These are phyloP conservation scores for Arenaria interpres DNA, from an alignment of 2,113 vertebrate genomes.

Conservation along the genomic window DNA sequence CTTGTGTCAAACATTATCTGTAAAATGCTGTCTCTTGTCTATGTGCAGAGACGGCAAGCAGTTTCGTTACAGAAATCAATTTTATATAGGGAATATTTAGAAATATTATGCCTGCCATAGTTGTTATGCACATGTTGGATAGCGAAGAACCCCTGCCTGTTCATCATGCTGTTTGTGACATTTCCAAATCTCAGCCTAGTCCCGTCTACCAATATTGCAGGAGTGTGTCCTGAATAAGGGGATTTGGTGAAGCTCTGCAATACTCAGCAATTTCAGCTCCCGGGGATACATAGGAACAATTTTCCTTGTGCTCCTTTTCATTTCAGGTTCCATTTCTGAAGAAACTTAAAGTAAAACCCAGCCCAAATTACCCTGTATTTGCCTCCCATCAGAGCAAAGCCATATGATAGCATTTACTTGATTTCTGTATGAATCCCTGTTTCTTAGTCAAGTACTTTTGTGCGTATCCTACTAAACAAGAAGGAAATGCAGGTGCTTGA, in stretches of 20 bases:
- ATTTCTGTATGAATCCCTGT: not conserved
- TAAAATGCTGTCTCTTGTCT: not conserved
- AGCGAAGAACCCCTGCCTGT: not conserved
- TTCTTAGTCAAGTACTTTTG: not conserved
- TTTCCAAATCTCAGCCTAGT: not conserved
- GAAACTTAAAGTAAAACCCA: conserved; percentile 10
- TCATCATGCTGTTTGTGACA: not conserved
- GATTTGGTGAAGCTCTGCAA: conserved; percentile 26
- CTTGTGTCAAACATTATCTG: not conserved
- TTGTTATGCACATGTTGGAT: accelerated
- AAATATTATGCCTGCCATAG: not conserved
- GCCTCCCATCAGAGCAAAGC: not conserved
- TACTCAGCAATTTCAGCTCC: conserved; percentile 27
- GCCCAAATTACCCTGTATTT: not conserved
- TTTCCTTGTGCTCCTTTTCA: not conserved
- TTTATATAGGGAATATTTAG: not conserved
- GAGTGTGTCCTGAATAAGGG: not conserved
- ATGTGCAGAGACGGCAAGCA: accelerated
- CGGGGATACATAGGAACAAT: not conserved
- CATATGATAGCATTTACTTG: not conserved
- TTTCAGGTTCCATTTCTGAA: not conserved
- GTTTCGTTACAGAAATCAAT: not conserved
- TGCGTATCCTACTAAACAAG: not conserved
- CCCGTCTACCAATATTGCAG: accelerated
- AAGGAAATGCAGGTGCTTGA: not conserved